Percentiles rank a stretch among this genome's conserved stretches.
phyloP scores from a whole-genome alignment of 2,888 invertebrate genomes.

The Euphydryas editha region DNA sequence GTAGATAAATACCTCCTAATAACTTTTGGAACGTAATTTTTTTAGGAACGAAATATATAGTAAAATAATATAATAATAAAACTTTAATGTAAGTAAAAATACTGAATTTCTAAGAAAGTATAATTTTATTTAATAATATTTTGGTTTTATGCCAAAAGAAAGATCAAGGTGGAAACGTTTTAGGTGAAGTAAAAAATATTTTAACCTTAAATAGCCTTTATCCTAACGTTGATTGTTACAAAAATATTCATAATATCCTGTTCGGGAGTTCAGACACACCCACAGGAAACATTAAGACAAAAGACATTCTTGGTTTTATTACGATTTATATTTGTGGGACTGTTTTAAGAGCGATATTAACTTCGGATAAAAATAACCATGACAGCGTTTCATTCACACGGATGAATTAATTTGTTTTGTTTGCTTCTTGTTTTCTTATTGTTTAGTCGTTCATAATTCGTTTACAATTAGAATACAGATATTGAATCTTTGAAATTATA shows the following conservation, averaged over 20 bases:
- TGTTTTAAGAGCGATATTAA: conserved; percentile 12
- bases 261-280: conserved; percentile 1
- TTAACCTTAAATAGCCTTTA: neutral
- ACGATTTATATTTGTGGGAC: conserved; percentile 30
- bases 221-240: conserved; percentile 9
- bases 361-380: conserved; percentile 9
- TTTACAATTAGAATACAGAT: too few relatives aligned
- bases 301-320: conserved; percentile 34
- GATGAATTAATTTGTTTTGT: neutral
- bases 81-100: too few relatives aligned
- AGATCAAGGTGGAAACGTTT: too few relatives aligned
- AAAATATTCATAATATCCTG: conserved; percentile 19
- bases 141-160: neutral
- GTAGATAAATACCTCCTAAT: too few relatives aligned
- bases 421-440: neutral
- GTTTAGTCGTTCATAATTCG: too few relatives aligned
- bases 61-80: too few relatives aligned
- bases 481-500: too few relatives aligned
- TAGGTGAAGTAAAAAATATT: too few relatives aligned
- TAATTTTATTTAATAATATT: too few relatives aligned
- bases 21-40: too few relatives aligned
- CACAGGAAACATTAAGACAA: conserved; percentile 37
- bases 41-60: too few relatives aligned
- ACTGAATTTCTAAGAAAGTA: too few relatives aligned
- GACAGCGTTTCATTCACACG: conserved; percentile 8